Evolutionary conservation across 1,140 invertebrate species (phyloP), one percentile per base, ranked within the genome.

Genomic region (Asobara japonica): DNA sequence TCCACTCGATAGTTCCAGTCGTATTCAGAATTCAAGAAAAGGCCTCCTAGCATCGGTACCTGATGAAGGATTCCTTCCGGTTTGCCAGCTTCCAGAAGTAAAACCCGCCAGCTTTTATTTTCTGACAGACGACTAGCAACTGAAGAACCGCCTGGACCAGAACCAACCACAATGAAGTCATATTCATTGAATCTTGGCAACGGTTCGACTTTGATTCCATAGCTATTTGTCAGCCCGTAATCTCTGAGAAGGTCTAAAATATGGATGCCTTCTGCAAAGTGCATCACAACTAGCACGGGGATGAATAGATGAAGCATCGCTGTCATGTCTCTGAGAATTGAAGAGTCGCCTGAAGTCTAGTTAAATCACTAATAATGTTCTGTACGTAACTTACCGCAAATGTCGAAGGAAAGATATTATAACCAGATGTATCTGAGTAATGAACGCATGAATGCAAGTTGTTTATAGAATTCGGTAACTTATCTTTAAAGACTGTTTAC

Each of bases 1-100:
- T 89, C 87, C 0, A 90, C 89, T 11, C 85, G 85, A 77, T 91
- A 91, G 4, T 87, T 84, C 91, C 91, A 92, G 74, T 92, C 91
- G 67, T 82, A 87, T 18, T 79, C 79, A 0, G 84, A 87, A 67
- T 86, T 67, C 65, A 89, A 87, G 31, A 89, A 85, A 56, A 85
- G 84, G 0, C 89, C 8, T 0, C 84, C 69, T 0, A 89, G 10
- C 0, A 85, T 69, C 0, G 89, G 89, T 3, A 90, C 80, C 64
- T 89, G 86, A 13, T 87, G 86, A 0, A 89, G 70, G 0, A 84
- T 22, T 0, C 82, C 83, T 51, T 89, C 89, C 11, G 86, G 79
- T 11, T 82, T 81, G 74, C 86, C 86, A 0, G 86, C 85, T 64
- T 87, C 86, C 16, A 91, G 25, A 6, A 91, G 70, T 7, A 91